Conservation (phyloP, 2,888 invertebrate species). For the Hanleya hanleyi region DNA sequence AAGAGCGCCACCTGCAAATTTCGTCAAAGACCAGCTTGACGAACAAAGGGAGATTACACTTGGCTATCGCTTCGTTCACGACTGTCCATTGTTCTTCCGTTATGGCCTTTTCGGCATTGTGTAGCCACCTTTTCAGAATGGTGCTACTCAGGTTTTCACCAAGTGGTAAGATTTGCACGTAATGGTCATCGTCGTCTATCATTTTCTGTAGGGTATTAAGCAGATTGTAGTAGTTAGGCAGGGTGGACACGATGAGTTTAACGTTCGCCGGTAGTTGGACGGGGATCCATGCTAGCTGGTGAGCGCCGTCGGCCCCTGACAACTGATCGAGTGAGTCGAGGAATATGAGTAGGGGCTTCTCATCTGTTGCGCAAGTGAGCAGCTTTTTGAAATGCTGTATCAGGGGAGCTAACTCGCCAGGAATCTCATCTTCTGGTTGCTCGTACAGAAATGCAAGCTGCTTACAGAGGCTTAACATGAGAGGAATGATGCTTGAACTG, state of each 20-base stretch:
- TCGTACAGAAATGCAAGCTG: conserved; percentile 82
- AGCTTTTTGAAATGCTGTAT: conserved; percentile 97
- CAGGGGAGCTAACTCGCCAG: conserved; percentile 95
- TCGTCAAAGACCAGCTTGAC: conserved; percentile 98
- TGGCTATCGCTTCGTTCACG: conserved; percentile 92
- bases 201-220: conserved; percentile 59
- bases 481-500: conserved; percentile 94
- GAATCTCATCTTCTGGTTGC: conserved; percentile 83
- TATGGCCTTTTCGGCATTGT: conserved; percentile 73
- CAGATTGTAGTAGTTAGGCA: conserved; percentile 63
- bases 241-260: conserved; percentile 88
- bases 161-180: conserved; percentile 74
- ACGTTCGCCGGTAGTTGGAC: conserved; percentile 90
- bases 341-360: conserved; percentile 88
- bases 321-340: conserved; percentile 98
- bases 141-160: conserved; percentile 96
- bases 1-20: conserved; percentile 97
- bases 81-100: conserved; percentile 95
- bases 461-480: conserved; percentile 95
- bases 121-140: conserved; percentile 91
- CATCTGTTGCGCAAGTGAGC: conserved; percentile 77
- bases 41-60: conserved; percentile 96
- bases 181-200: conserved; percentile 56
- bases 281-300: conserved; percentile 97
- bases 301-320: conserved; percentile 94